Conservation (phyloP, 1,140 invertebrate genomes). For the Cryptotermes secundus region DNA sequence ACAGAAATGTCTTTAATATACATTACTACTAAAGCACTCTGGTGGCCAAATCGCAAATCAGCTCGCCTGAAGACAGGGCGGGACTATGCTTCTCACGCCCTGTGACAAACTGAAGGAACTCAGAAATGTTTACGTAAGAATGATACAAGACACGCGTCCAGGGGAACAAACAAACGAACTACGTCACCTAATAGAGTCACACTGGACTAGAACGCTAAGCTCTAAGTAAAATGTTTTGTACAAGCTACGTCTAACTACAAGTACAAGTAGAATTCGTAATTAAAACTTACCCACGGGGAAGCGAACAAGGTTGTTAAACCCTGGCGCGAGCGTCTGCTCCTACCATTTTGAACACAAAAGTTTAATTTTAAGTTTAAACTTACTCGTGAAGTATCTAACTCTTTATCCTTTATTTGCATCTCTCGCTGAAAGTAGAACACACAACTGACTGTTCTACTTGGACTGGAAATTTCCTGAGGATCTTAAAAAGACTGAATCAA, state of each 20-base stretch:
- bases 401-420: neutral
- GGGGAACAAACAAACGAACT: no score
- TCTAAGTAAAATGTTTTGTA: neutral
- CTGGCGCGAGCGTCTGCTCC: neutral
- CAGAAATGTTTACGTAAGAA: no score
- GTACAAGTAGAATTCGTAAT: neutral
- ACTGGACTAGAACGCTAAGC: neutral
- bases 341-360: neutral
- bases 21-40: no score
- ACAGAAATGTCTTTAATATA: no score
- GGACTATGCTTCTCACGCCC: no score
- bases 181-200: neutral
- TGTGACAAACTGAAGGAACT: no score
- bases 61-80: no score
- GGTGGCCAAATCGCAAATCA: no score
- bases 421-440: neutral
- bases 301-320: neutral
- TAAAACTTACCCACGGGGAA: neutral
- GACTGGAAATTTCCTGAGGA: neutral
- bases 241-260: neutral
- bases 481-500: neutral
- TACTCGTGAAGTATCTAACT: neutral
- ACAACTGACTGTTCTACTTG: neutral
- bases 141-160: no score
- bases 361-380: neutral